Evolutionary conservation across 2,797 vertebrate genomes (phyloP), one percentile per base, ranked within the genome.

Genomic region (Holocentrus rufus): DNA sequence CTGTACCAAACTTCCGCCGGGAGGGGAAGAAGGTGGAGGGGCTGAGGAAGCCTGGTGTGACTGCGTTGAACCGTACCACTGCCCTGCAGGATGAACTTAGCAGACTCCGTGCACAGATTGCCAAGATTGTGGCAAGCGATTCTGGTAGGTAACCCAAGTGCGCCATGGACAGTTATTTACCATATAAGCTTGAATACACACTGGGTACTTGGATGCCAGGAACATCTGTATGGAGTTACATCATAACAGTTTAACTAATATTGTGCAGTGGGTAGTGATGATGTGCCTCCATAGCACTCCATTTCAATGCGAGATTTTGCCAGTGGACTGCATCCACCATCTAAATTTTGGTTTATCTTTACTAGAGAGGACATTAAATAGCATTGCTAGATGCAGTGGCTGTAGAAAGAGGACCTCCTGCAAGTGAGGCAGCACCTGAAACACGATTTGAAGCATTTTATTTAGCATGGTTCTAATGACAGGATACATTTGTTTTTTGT

Each of bases 51-150:
- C 96, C 97, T 0, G 96, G 96, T 0, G 89, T 96, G 82, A 97
- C 98, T 0, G 97, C 97, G 0, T 84, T 99, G 79, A 99, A 97
- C 90, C 89, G 95, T 0, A 97, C 97, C 2, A 96, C 97, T 0
- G 97, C 98, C 65, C 93, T 99, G 31, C 98, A 99, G 90, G 97
- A 99, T 1, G 97, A 99, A 85, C 94, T 99, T 81, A 97, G 96
- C 87, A 95, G 94, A 85, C 94, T 99, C 2, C 94, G 97, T 13
- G 95, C 96, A 61, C 98, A 99, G 90, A 99, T 99, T 11, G 98
- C 98, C 36, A 98, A 97, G 82, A 97, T 99, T 39, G 97, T 99
- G 0, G 88, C 96, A 49, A 92, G 88, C 14, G 95, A 97, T 47
- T 89, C 96, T 77, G 96, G 97, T 98, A 79, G 25, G 84, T 54